Evolutionary conservation across 2,888 invertebrate genomes (phyloP).

Genomic region (Panorpa germanica): DNA sequence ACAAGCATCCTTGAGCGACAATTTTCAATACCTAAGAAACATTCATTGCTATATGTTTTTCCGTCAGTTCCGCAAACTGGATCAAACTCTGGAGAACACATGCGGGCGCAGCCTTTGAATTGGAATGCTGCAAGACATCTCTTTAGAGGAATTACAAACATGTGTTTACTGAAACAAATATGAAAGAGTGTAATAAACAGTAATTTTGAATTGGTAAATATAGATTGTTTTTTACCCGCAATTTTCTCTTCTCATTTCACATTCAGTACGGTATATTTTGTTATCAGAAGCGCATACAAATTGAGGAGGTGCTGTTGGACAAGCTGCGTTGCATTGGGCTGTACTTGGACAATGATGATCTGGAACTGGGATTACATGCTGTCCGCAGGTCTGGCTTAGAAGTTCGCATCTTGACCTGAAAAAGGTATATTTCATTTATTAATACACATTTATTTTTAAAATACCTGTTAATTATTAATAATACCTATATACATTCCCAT

Average conservation of each 20-base stretch:
- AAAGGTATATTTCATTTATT: constrained; percentile 8
- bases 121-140: constrained; percentile 70
- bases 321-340: constrained; percentile 51
- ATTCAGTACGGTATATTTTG: constrained; percentile 76
- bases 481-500: constrained; percentile 77
- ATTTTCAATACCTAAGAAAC: constrained; percentile 81
- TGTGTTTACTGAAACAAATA: constrained; percentile 49
- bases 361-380: constrained; percentile 68
- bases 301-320: constrained; percentile 29
- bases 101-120: constrained; percentile 71
- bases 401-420: constrained; percentile 67
- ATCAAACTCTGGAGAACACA: constrained; percentile 72
- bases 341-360: constrained; percentile 72
- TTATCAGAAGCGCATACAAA: constrained; percentile 84
- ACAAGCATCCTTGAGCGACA: constrained; percentile 69
- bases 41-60: constrained; percentile 85
- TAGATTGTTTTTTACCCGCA: constrained; percentile 43
- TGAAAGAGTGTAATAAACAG: constrained; percentile 1
- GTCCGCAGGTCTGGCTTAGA: constrained; percentile 63
- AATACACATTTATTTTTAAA: too few relatives aligned
- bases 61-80: constrained; percentile 87
- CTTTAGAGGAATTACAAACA: constrained; percentile 78
- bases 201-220: not conserved
- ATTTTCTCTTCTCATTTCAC: constrained; percentile 79
- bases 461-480: constrained; percentile 27